Evolutionary conservation across 2,113 vertebrate species (phyloP).

Genomic region (Balaenoptera acutorostrata): DNA sequence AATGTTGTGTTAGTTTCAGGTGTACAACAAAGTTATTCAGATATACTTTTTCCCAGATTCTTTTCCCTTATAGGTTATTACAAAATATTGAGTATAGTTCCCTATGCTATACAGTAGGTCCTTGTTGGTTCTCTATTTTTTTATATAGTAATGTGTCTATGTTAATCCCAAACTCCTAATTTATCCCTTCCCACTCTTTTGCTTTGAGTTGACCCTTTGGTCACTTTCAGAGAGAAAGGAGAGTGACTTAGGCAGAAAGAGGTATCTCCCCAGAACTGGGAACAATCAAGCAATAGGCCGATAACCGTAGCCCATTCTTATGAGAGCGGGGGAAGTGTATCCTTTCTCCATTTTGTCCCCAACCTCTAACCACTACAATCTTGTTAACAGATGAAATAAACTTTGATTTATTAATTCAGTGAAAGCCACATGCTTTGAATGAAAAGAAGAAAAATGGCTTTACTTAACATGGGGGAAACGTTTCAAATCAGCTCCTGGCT

Average conservation of each 20-base stretch:
- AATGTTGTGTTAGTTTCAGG: not conserved
- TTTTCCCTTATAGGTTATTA: not conserved
- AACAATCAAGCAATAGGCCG: not conserved
- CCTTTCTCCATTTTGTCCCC: not conserved
- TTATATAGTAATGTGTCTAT: not conserved
- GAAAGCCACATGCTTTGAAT: not conserved
- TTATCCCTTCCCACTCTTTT: not conserved
- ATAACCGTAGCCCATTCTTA: not conserved
- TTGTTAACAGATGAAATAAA: constrained; percentile 8
- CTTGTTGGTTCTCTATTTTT: not conserved
- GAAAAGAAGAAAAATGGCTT: not conserved
- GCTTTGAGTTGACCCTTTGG: not conserved
- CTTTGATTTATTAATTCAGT: constrained; percentile 15
- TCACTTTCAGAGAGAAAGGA: not conserved
- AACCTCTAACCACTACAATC: not conserved
- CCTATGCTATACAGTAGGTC: not conserved
- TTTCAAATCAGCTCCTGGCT: not conserved
- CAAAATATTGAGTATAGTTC: not conserved
- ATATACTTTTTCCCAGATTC: not conserved
- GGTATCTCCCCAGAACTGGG: not conserved
- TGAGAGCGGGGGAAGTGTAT: not conserved
- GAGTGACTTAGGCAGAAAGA: not conserved
- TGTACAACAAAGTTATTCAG: not conserved
- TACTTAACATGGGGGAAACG: not conserved
- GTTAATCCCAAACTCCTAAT: not conserved